Percentiles rank a stretch among this genome's conserved stretches.
These are phyloP conservation scores for roundworm (Caenorhabditis elegans) DNA, from an alignment of 1,140 invertebrate species.

Conservation along the genomic window WBcel235 BX284603.4:7866501-7867000, in stretches of 20 bases:
- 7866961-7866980: too few species aligned
- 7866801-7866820: slow-evolving; percentile 50
- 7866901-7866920: slow-evolving; percentile 62
- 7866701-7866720: too few species aligned
- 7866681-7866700: neutral
- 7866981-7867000: too few species aligned
- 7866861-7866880: slow-evolving; percentile 54
- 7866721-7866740: slow-evolving; percentile 47
- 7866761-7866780: slow-evolving; percentile 53
- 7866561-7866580: neutral
- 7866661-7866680: neutral
- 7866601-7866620: neutral
- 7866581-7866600: neutral
- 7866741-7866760: slow-evolving; percentile 56
- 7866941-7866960: too few species aligned
- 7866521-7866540: too few species aligned
- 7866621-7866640: neutral
- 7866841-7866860: slow-evolving; percentile 47
- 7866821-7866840: slow-evolving; percentile 37
- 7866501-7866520: too few species aligned
- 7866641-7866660: neutral
- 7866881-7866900: slow-evolving; percentile 59
- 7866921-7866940: slow-evolving; percentile 50
- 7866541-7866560: too few species aligned
- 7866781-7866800: slow-evolving; percentile 55